These are phyloP conservation scores for Trissonchulus latispiculum DNA, from an alignment of 2,888 invertebrate genomes.

Conservation along the genomic window DNA sequence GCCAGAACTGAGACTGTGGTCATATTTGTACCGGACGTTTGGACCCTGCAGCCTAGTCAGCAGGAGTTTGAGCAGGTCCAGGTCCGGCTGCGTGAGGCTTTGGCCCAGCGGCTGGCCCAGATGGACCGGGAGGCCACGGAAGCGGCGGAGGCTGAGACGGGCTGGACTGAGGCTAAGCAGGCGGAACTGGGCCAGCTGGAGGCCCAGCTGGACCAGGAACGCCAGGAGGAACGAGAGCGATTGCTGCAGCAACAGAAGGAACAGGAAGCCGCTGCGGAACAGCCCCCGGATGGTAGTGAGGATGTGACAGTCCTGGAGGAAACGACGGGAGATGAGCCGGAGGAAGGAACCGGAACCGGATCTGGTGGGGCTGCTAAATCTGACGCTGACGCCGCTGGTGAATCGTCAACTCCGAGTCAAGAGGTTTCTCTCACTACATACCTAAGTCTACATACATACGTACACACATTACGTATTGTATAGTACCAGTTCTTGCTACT, in stretches of 20 bases:
- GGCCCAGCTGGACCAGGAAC: not conserved
- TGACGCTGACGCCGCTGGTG: no score
- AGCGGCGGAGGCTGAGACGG: constrained; percentile 1
- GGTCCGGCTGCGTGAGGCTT: constrained; percentile 64
- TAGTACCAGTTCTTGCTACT: no score
- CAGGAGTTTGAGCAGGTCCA: constrained; percentile 71
- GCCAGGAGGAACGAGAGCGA: constrained; percentile 10
- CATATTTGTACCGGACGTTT: constrained; percentile 94
- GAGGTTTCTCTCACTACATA: no score
- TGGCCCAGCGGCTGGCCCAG: constrained; percentile 58
- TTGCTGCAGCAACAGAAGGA: not conserved
- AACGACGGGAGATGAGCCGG: not conserved
- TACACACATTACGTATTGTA: no score
- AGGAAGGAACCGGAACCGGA: not conserved
- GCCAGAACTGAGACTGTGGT: constrained; percentile 77
- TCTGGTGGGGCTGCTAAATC: not conserved
- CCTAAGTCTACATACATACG: no score
- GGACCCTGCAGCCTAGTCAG: constrained; percentile 81
- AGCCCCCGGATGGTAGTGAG: not conserved
- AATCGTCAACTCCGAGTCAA: no score
- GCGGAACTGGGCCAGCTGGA: constrained; percentile 5
- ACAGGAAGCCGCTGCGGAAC: not conserved
- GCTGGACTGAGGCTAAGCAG: not conserved
- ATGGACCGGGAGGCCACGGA: constrained; percentile 28
- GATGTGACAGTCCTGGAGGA: not conserved